Base-by-base conservation (phyloP, 2,113 vertebrate genomes). In the Sitta europaea region DNA sequence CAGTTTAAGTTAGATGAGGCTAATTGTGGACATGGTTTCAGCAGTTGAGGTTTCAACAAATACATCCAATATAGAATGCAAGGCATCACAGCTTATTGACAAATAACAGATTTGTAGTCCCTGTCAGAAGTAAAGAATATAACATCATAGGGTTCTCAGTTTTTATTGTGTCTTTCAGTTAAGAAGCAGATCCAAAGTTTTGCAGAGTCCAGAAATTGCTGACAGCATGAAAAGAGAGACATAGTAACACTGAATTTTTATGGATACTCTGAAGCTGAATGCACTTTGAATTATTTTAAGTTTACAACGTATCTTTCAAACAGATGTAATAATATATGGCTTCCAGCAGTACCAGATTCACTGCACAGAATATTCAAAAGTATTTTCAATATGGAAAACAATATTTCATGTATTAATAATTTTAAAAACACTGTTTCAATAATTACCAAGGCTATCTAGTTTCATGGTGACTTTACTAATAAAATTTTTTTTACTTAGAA, bases 41-140 rank as follows among this genome's bases (percentile, higher is more conserved):
- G 50, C 22, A 73, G 45, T 19, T 48, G 38, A 74, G 21, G 4
- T 47, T 67, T 81, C 85, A 81, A 50, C 28, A 87, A 65, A 66
- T 40, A 38, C 1, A 1, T 54, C 5, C 58, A 57, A 18, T 47
- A 40, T 1, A 74, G 50, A 1, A 4, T 42, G 45, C 9, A 25
- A 53, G 14, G 12, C 15, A 71, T 45, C 18, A 13, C 15, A 81
- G 15, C 23, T 63, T 72, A 33, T 1, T 79, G 62, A 48, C 31
- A 80, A 75, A 77, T 11, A 84, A 35, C 17, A 53, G 4, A 19
- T 70, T 54, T 29, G 7, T 42, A 33, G 15, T 21, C 24, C 29
- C 19, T 12, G 10, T 50, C 51, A 67, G 48, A 77, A 54, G 12
- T 15, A 19, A 61, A 36, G 21, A 65, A 14, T 53, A 19, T 1